These are phyloP conservation scores for Phycodurus eques DNA, from an alignment of 2,113 vertebrate species.

Conservation along the genomic window DNA sequence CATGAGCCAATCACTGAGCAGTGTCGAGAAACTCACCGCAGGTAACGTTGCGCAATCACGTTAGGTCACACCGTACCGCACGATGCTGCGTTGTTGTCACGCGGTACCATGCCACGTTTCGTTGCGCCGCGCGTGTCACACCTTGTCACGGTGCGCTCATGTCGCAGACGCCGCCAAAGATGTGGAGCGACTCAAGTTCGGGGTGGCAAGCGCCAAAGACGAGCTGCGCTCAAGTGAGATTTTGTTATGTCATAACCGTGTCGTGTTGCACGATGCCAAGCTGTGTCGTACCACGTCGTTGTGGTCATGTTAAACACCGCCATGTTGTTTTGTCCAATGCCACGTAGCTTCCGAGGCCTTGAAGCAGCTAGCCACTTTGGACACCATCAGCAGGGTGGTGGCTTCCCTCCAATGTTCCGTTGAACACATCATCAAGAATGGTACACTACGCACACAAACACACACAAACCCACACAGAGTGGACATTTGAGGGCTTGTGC, in stretches of 20 bases:
- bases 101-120: not conserved
- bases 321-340: not conserved
- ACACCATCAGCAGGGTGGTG: conserved; percentile 29
- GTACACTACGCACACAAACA: conserved; percentile 25
- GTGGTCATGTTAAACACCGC: too few species aligned
- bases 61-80: not conserved
- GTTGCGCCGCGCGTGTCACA: too few species aligned
- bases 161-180: conserved; percentile 41
- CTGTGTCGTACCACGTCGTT: not conserved
- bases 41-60: conserved; percentile 12
- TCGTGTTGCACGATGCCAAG: too few species aligned
- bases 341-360: conserved; percentile 44
- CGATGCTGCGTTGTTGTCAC: not conserved
- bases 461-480: not conserved
- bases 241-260: too few species aligned
- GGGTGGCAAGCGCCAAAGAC: conserved; percentile 57
- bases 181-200: conserved; percentile 41
- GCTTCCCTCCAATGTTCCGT: conserved; percentile 39
- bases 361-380: conserved; percentile 46
- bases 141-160: not conserved
- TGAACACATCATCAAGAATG: conserved; percentile 34
- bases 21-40: not conserved
- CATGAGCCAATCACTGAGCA: conserved; percentile 3
- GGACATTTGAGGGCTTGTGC: not conserved
- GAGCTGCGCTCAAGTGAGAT: conserved; percentile 51